Conservation (phyloP, 2,888 invertebrate species). For the Metacarcinus magister region DNA sequence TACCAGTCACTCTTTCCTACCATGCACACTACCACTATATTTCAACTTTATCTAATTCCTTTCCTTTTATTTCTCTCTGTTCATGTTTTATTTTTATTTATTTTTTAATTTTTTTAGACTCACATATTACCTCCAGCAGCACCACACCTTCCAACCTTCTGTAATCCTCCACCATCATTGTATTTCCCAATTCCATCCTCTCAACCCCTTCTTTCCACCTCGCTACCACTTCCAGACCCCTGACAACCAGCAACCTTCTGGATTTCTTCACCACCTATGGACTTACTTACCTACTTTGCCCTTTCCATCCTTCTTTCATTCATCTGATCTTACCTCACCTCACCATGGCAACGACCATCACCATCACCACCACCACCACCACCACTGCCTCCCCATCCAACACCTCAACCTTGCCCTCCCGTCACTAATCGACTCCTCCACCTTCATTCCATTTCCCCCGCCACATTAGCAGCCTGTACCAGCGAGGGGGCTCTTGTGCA, state of each 20-base stretch:
- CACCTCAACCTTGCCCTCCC: neutral
- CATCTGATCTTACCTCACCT: neutral
- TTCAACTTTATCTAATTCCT: too few relatives aligned
- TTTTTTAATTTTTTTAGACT: too few relatives aligned
- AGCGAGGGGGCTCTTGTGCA: conserved; percentile 14
- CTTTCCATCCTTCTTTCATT: neutral
- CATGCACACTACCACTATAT: too few relatives aligned
- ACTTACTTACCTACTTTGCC: too few relatives aligned
- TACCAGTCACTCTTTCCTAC: neutral
- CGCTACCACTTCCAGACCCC: too few relatives aligned
- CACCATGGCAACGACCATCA: neutral
- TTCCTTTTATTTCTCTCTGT: too few relatives aligned
- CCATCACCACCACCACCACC: neutral
- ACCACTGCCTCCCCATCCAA: neutral
- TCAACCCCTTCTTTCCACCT: too few relatives aligned
- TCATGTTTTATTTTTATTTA: too few relatives aligned
- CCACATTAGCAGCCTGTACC: conserved; percentile 51
- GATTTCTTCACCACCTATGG: neutral
- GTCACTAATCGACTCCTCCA: conserved; percentile 22
- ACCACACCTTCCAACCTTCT: neutral
- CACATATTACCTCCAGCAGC: neutral
- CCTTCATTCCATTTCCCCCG: neutral
- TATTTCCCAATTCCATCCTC: neutral
- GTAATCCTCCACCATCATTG: neutral
- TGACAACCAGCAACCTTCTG: too few relatives aligned